phyloP scores from a whole-genome alignment of 2,797 vertebrate genomes.

The Ispidina picta region DNA sequence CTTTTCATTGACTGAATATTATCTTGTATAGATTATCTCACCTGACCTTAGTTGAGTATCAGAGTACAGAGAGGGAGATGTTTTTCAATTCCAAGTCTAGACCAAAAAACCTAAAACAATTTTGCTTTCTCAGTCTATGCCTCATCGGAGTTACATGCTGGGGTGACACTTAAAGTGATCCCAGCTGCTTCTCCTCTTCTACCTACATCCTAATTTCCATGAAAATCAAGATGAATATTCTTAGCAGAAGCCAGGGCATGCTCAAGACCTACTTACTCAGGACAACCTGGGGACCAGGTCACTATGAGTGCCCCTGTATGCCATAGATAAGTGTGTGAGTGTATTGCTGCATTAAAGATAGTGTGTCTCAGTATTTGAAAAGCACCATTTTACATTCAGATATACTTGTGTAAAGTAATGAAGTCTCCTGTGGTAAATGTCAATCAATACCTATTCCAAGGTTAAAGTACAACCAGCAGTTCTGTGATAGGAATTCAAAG shows the following conservation, averaged over 20 bases:
- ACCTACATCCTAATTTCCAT: not conserved
- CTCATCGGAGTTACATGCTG: not conserved
- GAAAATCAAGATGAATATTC: not conserved
- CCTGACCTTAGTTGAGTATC: not conserved
- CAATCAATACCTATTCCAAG: constrained; percentile 60
- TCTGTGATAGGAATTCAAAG: constrained; percentile 47
- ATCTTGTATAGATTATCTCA: not conserved
- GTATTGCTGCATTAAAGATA: not conserved
- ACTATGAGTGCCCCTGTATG: not conserved
- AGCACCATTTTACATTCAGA: constrained; percentile 21
- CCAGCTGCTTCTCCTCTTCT: not conserved
- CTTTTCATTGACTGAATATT: constrained; percentile 27
- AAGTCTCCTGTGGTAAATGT: constrained; percentile 36
- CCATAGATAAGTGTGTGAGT: not conserved
- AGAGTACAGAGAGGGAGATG: not conserved
- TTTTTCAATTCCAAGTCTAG: not conserved
- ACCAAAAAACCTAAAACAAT: not conserved
- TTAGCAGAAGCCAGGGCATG: not conserved
- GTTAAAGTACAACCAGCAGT: constrained; percentile 36
- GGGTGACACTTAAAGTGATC: not conserved
- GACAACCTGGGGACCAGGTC: not conserved
- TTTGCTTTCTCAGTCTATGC: not conserved
- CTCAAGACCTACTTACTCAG: not conserved
- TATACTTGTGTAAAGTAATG: constrained; percentile 26
- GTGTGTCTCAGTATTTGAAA: not conserved